Base-by-base conservation (phyloP, 2,113 vertebrate species). In the Nycticryphes semicollaris region DNA sequence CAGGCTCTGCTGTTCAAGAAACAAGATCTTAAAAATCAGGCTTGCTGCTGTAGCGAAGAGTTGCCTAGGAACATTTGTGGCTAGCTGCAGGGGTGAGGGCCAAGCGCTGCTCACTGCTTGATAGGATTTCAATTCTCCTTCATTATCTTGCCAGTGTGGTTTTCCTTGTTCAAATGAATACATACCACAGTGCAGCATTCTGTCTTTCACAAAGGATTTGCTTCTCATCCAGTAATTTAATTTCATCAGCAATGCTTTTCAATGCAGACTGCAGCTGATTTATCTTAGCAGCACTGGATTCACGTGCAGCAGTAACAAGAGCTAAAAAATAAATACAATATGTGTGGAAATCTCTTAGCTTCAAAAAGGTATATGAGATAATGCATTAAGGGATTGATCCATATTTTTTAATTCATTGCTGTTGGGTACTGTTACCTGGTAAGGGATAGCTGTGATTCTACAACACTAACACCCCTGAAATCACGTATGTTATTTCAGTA, bases 221-320 rank as follows among this genome's bases (percentile, higher is more conserved):
- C 53, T 47, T 98, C 53, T 81, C 77, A 28, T 12, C 53, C 43
- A 98, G 84, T 21, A 88, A 90, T 31, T 97, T 84, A 12, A 41
- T 79, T 27, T 97, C 97, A 72, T 50, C 43, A 27, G 60, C 51
- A 30, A 87, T 35, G 3, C 31, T 53, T 11, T 27, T 48, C 51
- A 98, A 43, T 23, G 97, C 97, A 62, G 13, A 41, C 33, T 92
- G 95, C 66, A 99, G 97, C 45, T 96, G 82, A n/a, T 89, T 96
- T 20, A 98, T 94, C 95, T 98, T 97, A 45, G 75, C 72, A 7
- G 94, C 85, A 56, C 97, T 94, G 1, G 91, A 89, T 33, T 93
- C 96, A 13, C 79, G 90, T 16, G 98, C 98, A 41, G 98, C 98
- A 19, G 78, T 35, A 24, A 98, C 86, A 45, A 98, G 98, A 35